Base-by-base conservation (phyloP, 2,888 invertebrate species). In the Dione juno region DNA sequence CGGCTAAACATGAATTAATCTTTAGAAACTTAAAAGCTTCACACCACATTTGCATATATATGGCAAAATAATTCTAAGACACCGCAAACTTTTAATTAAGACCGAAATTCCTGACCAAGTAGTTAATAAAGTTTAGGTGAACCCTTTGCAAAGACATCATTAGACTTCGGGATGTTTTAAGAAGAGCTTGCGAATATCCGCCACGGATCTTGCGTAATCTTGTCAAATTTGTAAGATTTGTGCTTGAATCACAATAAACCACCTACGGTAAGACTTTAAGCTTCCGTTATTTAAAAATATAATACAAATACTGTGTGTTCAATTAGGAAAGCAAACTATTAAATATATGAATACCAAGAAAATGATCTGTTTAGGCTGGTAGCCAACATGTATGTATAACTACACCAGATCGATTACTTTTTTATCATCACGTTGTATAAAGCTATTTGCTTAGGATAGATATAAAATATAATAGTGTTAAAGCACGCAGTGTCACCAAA, bases 1-100 rank as follows among this genome's bases (percentile, higher is more conserved):
- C 9, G 21, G 3, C 61, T 11, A 28, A 61, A 61, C 45, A 61
- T 16, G 13, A 45, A 16, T 45, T 61, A 35, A 45, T 61, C 61
- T 45, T 45, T 13, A n/a, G 45, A 43, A 61, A 58, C 61, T n/a
- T 6, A 43, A 45, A 45, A 61, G 28, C 16, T 61, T 45, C 11
- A 19, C n/a, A 45, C 45, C 28, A 58, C 58, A 68, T 68, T 68
- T 54, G 54, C 68, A 68, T 68, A 61, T 54, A 63, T 45, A 61
- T 45, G 45, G 61, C 7, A 11, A 35, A 61, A 63, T 63, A 67
- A 40, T 48, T 61, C 16, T 40, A 21, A 67, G 19, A 45, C 16
- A 16, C 41, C 40, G 41, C 53, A 37, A 68, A 68, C 63, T 68
- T 68, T 68, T 68, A 63, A 68, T 68, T 63, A 63, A 45, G 61